phyloP scores from a whole-genome alignment of 2,797 vertebrate species.

The Channallabes apus region DNA sequence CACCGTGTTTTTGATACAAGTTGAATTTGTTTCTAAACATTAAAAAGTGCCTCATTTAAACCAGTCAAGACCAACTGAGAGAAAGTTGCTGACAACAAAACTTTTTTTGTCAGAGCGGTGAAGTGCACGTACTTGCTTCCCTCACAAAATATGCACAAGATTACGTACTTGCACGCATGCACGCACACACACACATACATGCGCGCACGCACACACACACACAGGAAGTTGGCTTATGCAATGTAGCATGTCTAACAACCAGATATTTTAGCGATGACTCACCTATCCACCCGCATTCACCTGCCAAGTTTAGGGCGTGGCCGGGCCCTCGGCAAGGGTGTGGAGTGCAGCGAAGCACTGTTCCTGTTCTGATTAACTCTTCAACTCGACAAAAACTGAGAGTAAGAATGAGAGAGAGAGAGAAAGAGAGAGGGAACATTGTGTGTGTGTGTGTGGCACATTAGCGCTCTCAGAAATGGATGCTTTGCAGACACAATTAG shows the following conservation, averaged over 20 bases:
- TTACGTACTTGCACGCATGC: neutral
- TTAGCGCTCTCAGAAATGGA: constrained; percentile 22
- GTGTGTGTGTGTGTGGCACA: constrained; percentile 22
- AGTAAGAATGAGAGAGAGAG: neutral
- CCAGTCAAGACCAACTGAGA: neutral
- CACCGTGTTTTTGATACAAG: neutral
- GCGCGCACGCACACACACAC: constrained; percentile 14
- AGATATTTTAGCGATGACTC: constrained; percentile 39
- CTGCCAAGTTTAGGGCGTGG: constrained; percentile 26
- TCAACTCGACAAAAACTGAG: constrained; percentile 43
- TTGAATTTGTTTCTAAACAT: neutral
- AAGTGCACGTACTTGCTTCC: neutral
- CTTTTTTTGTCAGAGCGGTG: neutral
- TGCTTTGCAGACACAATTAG: constrained; percentile 11
- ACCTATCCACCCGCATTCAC: constrained; percentile 35
- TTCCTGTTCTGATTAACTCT: constrained; percentile 47
- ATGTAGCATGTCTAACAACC: constrained; percentile 33
- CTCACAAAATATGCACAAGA: neutral
- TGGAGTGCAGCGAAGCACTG: constrained; percentile 44
- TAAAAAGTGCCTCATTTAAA: neutral
- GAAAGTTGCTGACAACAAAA: constrained; percentile 16
- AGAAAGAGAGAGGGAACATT: neutral
- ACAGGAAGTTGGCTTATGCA: constrained; percentile 26
- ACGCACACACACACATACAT: neutral
- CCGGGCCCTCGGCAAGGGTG: constrained; percentile 40